Conservation (phyloP, 2,797 vertebrate genomes). For the Glossophaga mutica region DNA sequence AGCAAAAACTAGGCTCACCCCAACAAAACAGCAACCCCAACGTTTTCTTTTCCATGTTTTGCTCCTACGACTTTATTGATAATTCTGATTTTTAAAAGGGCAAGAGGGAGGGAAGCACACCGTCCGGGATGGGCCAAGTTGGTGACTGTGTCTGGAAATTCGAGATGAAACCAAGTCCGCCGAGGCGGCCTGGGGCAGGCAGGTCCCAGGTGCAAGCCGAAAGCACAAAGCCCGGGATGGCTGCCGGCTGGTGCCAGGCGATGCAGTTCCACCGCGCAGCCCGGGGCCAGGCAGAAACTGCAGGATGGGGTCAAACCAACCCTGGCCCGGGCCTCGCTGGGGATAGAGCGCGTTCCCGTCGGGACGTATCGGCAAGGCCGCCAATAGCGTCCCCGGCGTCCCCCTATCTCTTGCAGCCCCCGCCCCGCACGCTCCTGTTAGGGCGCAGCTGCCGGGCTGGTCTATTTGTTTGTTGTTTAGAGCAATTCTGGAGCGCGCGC, state of each 20-base stretch:
- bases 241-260: not conserved
- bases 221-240: not conserved
- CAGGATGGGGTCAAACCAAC: not conserved
- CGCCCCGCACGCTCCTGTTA: not conserved
- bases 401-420: not conserved
- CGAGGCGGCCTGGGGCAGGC: not conserved
- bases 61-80: not conserved
- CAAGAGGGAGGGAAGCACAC: not conserved
- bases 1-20: not conserved
- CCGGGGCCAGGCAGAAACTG: not conserved
- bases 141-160: not conserved
- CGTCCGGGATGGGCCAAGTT: not conserved
- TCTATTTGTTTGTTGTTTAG: not conserved
- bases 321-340: rapidly evolving
- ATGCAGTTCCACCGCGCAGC: not conserved
- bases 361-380: not conserved
- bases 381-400: not conserved
- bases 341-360: not conserved
- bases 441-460: not conserved
- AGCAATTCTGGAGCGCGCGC: not conserved
- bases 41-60: not conserved
- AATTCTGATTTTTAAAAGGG: not conserved
- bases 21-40: not conserved
- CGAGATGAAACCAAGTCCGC: not conserved
- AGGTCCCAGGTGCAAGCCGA: not conserved